Evolutionary conservation across 2,113 vertebrate species (phyloP).

Genomic region (Pipa parva): DNA sequence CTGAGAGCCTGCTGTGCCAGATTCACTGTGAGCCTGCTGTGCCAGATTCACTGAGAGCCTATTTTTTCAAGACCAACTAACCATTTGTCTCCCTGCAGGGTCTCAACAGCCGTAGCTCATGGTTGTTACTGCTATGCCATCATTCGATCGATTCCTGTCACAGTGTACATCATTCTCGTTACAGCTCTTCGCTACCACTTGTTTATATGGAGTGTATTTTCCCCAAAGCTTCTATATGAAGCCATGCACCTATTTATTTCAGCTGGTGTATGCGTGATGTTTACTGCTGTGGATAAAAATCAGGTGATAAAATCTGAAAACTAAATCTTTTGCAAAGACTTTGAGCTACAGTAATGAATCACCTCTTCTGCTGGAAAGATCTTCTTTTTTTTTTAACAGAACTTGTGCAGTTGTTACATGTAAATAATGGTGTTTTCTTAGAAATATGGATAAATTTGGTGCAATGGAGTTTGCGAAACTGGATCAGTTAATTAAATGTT

Average conservation of each 20-base stretch:
- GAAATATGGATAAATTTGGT: neutral
- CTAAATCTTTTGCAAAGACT: slow-evolving; percentile 4
- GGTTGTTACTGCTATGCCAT: slow-evolving; percentile 87
- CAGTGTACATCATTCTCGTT: slow-evolving; percentile 77
- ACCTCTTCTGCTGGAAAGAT: neutral
- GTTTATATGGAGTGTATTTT: slow-evolving; percentile 98
- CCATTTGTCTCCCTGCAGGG: slow-evolving; percentile 56
- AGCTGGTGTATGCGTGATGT: slow-evolving; percentile 72
- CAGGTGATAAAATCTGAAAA: slow-evolving; percentile 33
- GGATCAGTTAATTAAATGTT: too few species aligned
- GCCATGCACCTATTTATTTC: slow-evolving; percentile 81
- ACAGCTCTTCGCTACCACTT: slow-evolving; percentile 89
- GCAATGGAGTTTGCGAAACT: too few species aligned
- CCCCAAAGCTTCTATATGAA: slow-evolving; percentile 92
- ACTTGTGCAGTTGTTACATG: neutral
- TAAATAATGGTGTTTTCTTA: neutral
- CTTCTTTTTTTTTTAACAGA: neutral
- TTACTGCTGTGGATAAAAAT: slow-evolving; percentile 78
- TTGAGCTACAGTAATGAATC: neutral
- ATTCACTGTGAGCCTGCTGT: too few species aligned
- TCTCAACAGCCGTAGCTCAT: slow-evolving; percentile 67
- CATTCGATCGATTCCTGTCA: slow-evolving; percentile 73
- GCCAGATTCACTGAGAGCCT: too few species aligned
- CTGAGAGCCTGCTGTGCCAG: too few species aligned
- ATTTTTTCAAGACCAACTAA: neutral